Base-by-base conservation (phyloP, 2,797 vertebrate species). In the Phrynocephalus vlangalii region DNA sequence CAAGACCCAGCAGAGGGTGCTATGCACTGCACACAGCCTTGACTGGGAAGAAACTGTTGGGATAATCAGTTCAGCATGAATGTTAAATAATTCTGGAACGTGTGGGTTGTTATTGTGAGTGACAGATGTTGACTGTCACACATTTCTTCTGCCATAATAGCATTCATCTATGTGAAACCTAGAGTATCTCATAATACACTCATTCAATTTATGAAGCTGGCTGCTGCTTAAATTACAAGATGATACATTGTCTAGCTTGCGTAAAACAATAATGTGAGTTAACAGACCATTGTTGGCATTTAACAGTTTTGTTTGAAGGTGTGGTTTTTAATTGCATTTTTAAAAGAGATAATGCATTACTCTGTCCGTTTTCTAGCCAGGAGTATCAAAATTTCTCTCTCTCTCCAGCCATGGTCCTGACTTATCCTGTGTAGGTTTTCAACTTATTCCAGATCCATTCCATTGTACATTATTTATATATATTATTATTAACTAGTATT, bases 1-100 rank as follows among this genome's bases (percentile, higher is more conserved):
- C 52, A 66, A 28, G 3, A 16, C 83, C 91, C 85, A 48, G 86
- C 87, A 92, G 95, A 91, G 91, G 94, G 92, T 86, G 72, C 76
- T 89, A 71, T 87, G 26, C 28, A 68, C 16, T 68, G 83, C 44
- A 71, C 8, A 81, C n/a, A 50, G 52, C 18, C 50, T 86, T 83
- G 80, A 44, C 50, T 38, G 79, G 63, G n/a, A 68, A 76, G 50
- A 84, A 88, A 67, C 86, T 44, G 72, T 83, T 66, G 52, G 50
- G 50, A 72, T 78, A 83, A 72, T 33, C 72, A 56, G 66, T 52
- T 63, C 85, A 80, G 48, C 22, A 60, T 60, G 48, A 60, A 76
- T 44, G 24, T 63, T 86, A 88, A 88, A 56, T 24, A n/a, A 63
- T 88, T 86, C 33, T 75, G 60, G 33, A 70, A 81, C 80, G 77